phyloP scores from a whole-genome alignment of 2,888 invertebrate species.

The Spodoptera littoralis region DNA sequence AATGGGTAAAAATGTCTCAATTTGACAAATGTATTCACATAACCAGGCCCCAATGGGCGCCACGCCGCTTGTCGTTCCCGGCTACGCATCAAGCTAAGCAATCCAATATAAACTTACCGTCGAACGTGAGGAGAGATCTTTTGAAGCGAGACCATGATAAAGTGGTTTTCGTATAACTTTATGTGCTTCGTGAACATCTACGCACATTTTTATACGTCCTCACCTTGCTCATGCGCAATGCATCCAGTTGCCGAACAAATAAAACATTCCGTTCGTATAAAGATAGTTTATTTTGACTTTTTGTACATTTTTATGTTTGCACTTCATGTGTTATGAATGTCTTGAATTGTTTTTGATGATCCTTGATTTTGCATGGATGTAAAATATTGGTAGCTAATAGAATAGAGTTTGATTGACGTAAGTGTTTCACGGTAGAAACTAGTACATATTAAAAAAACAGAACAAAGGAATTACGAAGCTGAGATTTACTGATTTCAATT shows the following conservation, averaged over 20 bases:
- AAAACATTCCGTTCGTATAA: slow-evolving; percentile 42
- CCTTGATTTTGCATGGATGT: too few species aligned
- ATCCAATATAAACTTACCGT: too few species aligned
- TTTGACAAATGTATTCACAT: slow-evolving; percentile 76
- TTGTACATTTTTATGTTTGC: slow-evolving; percentile 39
- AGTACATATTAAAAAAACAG: too few species aligned
- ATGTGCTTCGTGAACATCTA: slow-evolving; percentile 50
- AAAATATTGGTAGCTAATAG: too few species aligned
- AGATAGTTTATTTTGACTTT: slow-evolving; percentile 44
- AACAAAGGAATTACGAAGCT: too few species aligned
- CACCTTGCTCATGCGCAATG: slow-evolving; percentile 56
- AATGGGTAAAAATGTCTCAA: slow-evolving; percentile 56
- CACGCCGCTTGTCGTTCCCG: slow-evolving; percentile 65
- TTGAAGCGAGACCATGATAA: too few species aligned
- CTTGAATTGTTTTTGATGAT: slow-evolving; percentile 22
- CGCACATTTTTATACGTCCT: slow-evolving; percentile 74
- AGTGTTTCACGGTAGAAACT: too few species aligned
- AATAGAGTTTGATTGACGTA: too few species aligned
- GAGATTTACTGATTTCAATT: too few species aligned
- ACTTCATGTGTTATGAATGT: slow-evolving; percentile 32
- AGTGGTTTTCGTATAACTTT: too few species aligned
- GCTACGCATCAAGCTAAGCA: too few species aligned
- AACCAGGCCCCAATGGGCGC: slow-evolving; percentile 70
- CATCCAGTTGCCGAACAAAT: slow-evolving; percentile 49
- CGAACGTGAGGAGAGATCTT: too few species aligned